A percentile compares a stretch with the other conserved stretches of the same genome.
These are phyloP conservation scores for Lerista edwardsae DNA, from an alignment of 2,797 vertebrate species.

Conservation along the genomic window DNA sequence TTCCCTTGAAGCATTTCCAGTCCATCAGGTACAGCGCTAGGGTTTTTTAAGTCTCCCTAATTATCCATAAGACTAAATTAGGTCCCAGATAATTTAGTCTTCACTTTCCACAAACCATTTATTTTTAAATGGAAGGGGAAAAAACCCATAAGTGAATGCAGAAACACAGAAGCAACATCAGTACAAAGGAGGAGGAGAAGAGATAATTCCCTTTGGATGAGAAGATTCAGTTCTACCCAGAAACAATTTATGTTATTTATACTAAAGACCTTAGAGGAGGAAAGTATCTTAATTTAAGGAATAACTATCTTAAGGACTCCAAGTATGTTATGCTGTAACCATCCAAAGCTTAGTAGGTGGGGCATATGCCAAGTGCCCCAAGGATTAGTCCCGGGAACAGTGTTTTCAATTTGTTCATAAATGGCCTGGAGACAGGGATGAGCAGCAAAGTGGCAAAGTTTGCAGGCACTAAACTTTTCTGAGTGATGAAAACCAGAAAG, in stretches of 20 bases:
- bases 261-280: neutral
- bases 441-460: too few relatives aligned
- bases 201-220: slow-evolving; percentile 3
- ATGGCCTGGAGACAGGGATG: too few relatives aligned
- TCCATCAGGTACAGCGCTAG: slow-evolving; percentile 24
- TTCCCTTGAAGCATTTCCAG: slow-evolving; percentile 29
- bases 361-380: neutral
- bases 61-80: slow-evolving; percentile 24
- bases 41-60: slow-evolving; percentile 41
- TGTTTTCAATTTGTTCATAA: too few relatives aligned
- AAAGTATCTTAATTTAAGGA: neutral
- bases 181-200: neutral
- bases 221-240: neutral
- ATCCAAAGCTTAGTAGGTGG: neutral
- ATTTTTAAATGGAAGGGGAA: slow-evolving; percentile 21
- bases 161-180: neutral
- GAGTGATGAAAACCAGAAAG: too few relatives aligned
- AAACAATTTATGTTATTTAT: slow-evolving; percentile 3
- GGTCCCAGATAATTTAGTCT: slow-evolving; percentile 25
- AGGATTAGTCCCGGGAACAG: too few relatives aligned
- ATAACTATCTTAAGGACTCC: neutral
- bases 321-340: neutral
- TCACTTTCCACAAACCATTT: slow-evolving; percentile 34
- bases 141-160: neutral
- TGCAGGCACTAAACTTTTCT: too few relatives aligned